phyloP scores from a whole-genome alignment of 2,888 invertebrate species.

The Mythimna pallens region DNA sequence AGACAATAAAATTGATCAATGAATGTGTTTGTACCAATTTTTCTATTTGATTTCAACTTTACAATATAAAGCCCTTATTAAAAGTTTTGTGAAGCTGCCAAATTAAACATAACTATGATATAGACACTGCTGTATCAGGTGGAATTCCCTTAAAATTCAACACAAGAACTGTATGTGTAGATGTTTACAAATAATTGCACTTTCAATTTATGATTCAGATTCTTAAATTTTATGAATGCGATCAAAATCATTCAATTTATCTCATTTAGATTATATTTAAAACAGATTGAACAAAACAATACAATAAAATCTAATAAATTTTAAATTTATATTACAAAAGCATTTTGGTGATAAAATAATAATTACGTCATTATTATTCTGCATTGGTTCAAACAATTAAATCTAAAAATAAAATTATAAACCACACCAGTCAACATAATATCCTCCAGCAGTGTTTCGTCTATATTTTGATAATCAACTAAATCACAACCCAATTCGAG shows the following conservation, averaged over 20 bases:
- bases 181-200: slow-evolving; percentile 80
- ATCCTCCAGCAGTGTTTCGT: not conserved
- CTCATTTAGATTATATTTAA: slow-evolving; percentile 2
- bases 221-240: slow-evolving; percentile 8
- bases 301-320: not conserved
- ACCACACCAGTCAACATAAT: not conserved
- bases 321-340: slow-evolving; percentile 5
- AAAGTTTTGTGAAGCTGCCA: slow-evolving; percentile 60
- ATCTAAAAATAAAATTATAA: slow-evolving; percentile 18
- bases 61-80: slow-evolving; percentile 23
- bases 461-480: not conserved
- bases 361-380: slow-evolving; percentile 5
- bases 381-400: slow-evolving; percentile 3
- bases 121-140: slow-evolving; percentile 57
- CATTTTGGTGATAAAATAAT: slow-evolving; percentile 2
- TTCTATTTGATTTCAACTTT: slow-evolving; percentile 39
- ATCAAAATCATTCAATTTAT: not conserved
- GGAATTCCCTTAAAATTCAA: slow-evolving; percentile 82
- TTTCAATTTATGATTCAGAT: slow-evolving; percentile 71
- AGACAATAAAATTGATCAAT: slow-evolving; percentile 47
- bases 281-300: slow-evolving; percentile 1
- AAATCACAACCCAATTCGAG: slow-evolving; percentile 1
- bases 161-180: slow-evolving; percentile 53
- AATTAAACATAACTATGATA: slow-evolving; percentile 46
- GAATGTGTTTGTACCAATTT: slow-evolving; percentile 52